Evolutionary conservation across 2,888 invertebrate genomes (phyloP).

Genomic region (Stenotaenia linearis): DNA sequence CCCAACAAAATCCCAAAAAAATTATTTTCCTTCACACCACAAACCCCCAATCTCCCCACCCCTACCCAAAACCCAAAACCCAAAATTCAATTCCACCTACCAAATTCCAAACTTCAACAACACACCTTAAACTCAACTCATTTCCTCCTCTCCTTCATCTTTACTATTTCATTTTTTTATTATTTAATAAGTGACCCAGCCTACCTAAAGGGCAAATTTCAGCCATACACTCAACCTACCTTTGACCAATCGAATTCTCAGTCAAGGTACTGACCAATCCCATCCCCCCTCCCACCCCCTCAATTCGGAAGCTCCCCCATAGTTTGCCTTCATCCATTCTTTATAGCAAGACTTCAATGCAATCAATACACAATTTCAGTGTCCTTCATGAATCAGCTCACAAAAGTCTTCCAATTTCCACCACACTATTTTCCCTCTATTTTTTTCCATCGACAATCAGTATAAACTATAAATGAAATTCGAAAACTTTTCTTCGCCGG

Average conservation of each 20-base stretch:
- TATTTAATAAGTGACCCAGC: slow-evolving; percentile 26
- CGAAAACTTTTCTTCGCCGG: too few species aligned
- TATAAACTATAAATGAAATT: too few species aligned
- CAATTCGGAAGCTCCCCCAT: slow-evolving; percentile 14
- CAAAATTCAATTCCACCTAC: too few species aligned
- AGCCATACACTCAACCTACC: neutral
- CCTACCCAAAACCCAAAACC: too few species aligned
- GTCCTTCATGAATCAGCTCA: slow-evolving; percentile 14
- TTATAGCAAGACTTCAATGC: slow-evolving; percentile 28
- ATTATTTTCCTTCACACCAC: too few species aligned
- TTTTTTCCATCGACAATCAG: neutral
- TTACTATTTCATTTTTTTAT: neutral
- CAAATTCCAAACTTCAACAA: too few species aligned
- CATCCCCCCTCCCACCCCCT: neutral
- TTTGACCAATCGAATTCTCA: slow-evolving; percentile 14
- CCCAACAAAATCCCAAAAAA: too few species aligned
- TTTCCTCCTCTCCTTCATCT: neutral
- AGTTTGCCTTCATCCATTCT: slow-evolving; percentile 27
- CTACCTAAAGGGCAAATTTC: slow-evolving; percentile 12
- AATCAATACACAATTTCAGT: slow-evolving; percentile 27
- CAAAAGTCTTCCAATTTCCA: slow-evolving; percentile 15
- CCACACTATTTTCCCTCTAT: neutral
- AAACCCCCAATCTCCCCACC: too few species aligned
- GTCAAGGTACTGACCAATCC: slow-evolving; percentile 19
- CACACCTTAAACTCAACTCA: too few species aligned